These are phyloP conservation scores for Hanleya hanleyi DNA, from an alignment of 2,888 invertebrate species.

Conservation along the genomic window DNA sequence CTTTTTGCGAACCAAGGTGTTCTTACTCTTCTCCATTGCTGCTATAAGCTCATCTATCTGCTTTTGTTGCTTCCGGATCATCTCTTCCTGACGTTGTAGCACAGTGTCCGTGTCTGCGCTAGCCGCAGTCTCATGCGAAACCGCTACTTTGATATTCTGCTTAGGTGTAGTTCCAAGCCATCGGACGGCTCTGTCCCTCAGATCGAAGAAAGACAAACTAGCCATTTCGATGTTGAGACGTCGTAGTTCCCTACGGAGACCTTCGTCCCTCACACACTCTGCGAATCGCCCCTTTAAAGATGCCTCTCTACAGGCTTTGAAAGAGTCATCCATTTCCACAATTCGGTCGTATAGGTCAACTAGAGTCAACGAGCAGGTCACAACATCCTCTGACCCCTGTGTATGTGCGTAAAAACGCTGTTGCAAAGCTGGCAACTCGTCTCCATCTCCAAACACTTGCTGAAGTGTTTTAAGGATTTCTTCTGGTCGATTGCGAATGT, in stretches of 20 bases:
- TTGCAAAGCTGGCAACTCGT: constrained; percentile 10
- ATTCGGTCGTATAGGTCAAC: constrained; percentile 20
- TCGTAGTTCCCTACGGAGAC: constrained; percentile 11
- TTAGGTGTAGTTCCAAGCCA: constrained; percentile 10
- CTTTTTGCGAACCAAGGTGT: no score
- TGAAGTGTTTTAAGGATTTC: no score
- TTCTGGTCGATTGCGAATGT: neutral
- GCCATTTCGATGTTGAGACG: constrained; percentile 13
- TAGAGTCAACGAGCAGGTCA: constrained; percentile 13
- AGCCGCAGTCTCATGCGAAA: neutral
- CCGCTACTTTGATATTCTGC: neutral
- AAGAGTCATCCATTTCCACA: neutral
- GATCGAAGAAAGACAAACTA: constrained; percentile 14
- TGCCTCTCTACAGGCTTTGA: constrained; percentile 1
- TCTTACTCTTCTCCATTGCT: no score
- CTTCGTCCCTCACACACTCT: constrained; percentile 12
- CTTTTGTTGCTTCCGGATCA: neutral
- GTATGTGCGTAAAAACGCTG: constrained; percentile 7
- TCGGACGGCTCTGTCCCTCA: constrained; percentile 7
- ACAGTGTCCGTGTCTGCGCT: no score
- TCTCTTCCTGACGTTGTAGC: no score
- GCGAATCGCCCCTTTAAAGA: constrained; percentile 14
- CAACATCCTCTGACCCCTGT: constrained; percentile 14
- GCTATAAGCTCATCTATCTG: neutral
- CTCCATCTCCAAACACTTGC: constrained; percentile 20